phyloP scores from a whole-genome alignment of 2,113 vertebrate species.

The Psettodes erumei region DNA sequence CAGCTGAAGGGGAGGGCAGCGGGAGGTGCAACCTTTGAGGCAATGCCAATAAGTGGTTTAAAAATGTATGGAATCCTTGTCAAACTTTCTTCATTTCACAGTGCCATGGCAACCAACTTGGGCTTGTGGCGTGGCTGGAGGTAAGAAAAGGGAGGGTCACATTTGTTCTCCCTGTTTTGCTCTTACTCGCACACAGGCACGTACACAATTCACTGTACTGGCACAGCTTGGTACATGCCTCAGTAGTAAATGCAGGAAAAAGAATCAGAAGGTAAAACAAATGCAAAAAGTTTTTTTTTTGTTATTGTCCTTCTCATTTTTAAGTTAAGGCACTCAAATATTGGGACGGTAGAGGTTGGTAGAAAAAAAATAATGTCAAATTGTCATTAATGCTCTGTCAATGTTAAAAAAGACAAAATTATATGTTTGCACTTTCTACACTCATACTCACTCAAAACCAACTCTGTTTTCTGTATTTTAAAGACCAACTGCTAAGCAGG shows the following conservation, averaged over 20 bases:
- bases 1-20: slow-evolving; percentile 82
- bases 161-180: slow-evolving; percentile 50
- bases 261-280: not conserved
- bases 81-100: slow-evolving; percentile 72
- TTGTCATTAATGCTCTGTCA: not conserved
- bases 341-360: not conserved
- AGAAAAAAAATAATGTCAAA: not conserved
- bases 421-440: not conserved
- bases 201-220: slow-evolving; percentile 17
- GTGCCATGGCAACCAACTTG: slow-evolving; percentile 59
- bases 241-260: not conserved
- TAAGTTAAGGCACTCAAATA: not conserved
- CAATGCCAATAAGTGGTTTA: slow-evolving; percentile 81
- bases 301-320: not conserved
- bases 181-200: slow-evolving; percentile 1
- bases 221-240: not conserved
- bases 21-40: slow-evolving; percentile 77
- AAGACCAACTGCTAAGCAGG: not conserved
- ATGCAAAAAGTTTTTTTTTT: not conserved
- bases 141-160: slow-evolving; percentile 46
- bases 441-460: not conserved
- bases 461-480: not conserved
- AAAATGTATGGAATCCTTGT: slow-evolving; percentile 76
- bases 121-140: slow-evolving; percentile 38
- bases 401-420: not conserved